Evolutionary conservation across 2,113 vertebrate genomes (phyloP).

Genomic region (Damaliscus lunatus): DNA sequence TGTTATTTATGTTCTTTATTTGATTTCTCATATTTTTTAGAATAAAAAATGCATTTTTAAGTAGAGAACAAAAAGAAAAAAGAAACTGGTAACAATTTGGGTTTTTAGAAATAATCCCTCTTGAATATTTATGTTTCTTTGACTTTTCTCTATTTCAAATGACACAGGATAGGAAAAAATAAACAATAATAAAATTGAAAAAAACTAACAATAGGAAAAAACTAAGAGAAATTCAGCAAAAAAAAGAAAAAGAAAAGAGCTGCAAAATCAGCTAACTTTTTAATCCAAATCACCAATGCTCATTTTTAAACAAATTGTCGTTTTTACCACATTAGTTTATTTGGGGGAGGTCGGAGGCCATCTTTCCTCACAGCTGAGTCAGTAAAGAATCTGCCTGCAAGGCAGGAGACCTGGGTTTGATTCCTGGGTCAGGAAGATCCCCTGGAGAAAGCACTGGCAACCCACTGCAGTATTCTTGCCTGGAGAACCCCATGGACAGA

Average conservation of each 20-base stretch:
- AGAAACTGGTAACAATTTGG: accelerated
- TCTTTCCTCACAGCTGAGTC: neutral
- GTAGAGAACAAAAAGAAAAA: neutral
- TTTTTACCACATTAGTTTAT: neutral
- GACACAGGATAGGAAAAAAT: neutral
- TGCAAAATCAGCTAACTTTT: neutral
- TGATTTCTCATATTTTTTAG: neutral
- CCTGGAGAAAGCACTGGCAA: neutral
- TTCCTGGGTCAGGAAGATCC: neutral
- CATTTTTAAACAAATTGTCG: neutral
- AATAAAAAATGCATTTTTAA: neutral
- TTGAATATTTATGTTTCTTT: neutral
- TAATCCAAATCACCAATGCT: neutral
- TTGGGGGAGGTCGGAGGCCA: neutral
- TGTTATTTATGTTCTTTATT: neutral
- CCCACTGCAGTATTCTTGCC: neutral
- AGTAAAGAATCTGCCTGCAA: neutral
- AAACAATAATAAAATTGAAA: neutral
- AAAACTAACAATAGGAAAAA: neutral
- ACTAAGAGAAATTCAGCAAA: neutral
- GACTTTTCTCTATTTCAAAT: neutral
- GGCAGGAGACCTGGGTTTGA: neutral
- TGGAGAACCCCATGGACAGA: neutral
- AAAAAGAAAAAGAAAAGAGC: neutral
- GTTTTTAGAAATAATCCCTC: accelerated